Percentiles rank a stretch among this genome's conserved stretches.
Conservation (phyloP, 92 coral and sea anemone species). For the Desmophyllum pertusum region DNA sequence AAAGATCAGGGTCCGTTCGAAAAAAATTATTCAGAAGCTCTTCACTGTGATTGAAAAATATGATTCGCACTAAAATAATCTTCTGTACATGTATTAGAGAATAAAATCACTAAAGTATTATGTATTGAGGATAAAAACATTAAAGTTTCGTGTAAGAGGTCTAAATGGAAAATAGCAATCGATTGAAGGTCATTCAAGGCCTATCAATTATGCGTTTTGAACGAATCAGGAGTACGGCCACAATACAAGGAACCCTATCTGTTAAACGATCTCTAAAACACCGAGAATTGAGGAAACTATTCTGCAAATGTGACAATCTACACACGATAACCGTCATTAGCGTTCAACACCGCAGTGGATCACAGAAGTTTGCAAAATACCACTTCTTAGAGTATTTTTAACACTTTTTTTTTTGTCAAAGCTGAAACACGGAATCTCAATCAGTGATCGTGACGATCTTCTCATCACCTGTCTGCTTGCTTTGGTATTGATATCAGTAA, state of each 20-base stretch:
- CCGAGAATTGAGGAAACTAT: background rate
- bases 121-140: too few species aligned
- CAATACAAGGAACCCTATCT: background rate
- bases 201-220: background rate
- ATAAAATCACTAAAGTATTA: background rate
- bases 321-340: background rate
- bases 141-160: background rate
- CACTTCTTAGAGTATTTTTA: too few species aligned
- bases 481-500: too few species aligned
- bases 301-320: background rate
- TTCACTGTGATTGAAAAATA: background rate
- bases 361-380: too few species aligned
- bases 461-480: too few species aligned
- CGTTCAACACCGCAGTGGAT: too few species aligned
- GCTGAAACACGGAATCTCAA: too few species aligned
- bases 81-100: background rate
- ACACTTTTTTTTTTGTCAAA: too few species aligned
- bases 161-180: background rate
- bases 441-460: too few species aligned
- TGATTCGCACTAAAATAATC: background rate
- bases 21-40: constrained; percentile 1
- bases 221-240: background rate
- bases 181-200: background rate
- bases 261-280: background rate
- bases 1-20: too few species aligned